phyloP scores from a whole-genome alignment of 2,797 vertebrate genomes.

The Diceros bicornis region DNA sequence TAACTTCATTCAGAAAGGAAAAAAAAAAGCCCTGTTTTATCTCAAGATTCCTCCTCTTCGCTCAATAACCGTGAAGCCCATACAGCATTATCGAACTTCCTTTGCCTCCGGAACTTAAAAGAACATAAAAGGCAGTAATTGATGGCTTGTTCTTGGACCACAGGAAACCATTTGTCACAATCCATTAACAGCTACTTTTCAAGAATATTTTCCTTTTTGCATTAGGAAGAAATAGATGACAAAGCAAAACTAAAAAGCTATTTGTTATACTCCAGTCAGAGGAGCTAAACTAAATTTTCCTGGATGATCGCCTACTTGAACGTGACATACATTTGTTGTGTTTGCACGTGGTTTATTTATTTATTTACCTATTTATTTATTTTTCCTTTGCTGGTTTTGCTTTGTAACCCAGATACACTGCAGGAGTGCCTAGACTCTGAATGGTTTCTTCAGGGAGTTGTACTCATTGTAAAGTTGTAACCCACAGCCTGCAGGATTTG shows the following conservation, averaged over 20 bases:
- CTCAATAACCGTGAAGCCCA: constrained; percentile 56
- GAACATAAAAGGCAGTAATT: constrained; percentile 83
- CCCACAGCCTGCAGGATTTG: neutral
- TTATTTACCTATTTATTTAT: neutral
- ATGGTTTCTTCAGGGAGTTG: neutral
- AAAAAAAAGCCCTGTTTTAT: neutral
- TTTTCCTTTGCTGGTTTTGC: neutral
- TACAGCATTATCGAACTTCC: constrained; percentile 70
- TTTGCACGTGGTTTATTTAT: neutral
- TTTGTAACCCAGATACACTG: neutral
- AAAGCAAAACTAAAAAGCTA: constrained; percentile 75
- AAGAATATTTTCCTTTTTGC: constrained; percentile 76
- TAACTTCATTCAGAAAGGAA: neutral
- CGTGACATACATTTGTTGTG: neutral
- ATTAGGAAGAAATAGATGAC: constrained; percentile 84
- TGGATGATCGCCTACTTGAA: neutral
- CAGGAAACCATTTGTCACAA: constrained; percentile 86
- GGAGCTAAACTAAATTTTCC: constrained; percentile 20
- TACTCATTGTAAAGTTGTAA: neutral
- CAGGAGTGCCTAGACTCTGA: neutral
- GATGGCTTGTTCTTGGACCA: constrained; percentile 84
- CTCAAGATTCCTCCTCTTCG: neutral
- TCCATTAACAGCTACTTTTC: constrained; percentile 85
- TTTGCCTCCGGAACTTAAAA: constrained; percentile 83
- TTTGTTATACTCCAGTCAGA: constrained; percentile 52